Percentiles rank a stretch among this genome's conserved stretches.
phyloP scores from a whole-genome alignment of 1,140 invertebrate species.

The Drosophila oshimai region DNA sequence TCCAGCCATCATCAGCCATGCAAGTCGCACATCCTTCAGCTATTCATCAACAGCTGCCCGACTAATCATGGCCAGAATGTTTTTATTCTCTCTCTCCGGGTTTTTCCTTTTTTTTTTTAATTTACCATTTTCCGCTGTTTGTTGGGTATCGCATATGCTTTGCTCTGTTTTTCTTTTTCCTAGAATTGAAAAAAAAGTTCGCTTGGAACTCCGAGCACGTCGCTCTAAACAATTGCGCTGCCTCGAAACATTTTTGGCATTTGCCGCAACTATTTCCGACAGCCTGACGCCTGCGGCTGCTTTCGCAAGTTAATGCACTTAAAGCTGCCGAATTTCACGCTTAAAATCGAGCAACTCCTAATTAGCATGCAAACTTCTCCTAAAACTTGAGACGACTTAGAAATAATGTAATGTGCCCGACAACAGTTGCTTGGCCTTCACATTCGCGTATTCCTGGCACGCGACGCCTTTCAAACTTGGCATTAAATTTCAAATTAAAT shows the following conservation, averaged over 20 bases:
- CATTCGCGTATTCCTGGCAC: conserved; percentile 65
- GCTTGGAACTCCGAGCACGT: conserved; percentile 36
- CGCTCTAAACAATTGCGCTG: conserved; percentile 35
- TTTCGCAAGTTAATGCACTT: conserved; percentile 39
- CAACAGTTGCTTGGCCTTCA: conserved; percentile 25
- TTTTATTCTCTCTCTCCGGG: conserved; percentile 9
- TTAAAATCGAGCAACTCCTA: conserved; percentile 26
- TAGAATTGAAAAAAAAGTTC: background rate
- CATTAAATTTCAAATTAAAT: conserved; percentile 80
- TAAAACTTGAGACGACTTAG: background rate
- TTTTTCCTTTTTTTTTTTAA: conserved; percentile 23
- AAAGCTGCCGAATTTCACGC: conserved; percentile 69
- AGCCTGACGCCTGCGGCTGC: conserved; percentile 41
- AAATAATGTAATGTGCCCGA: conserved; percentile 10
- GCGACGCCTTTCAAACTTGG: conserved; percentile 70
- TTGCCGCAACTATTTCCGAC: conserved; percentile 64
- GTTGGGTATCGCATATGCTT: conserved; percentile 26
- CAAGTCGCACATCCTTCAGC: conserved; percentile 33
- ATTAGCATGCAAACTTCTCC: conserved; percentile 53
- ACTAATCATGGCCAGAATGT: conserved; percentile 40
- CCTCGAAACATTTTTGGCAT: conserved; percentile 34
- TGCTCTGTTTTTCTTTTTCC: background rate
- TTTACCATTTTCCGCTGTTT: conserved; percentile 38
- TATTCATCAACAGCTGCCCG: conserved; percentile 47
- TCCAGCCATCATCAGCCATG: conserved; percentile 41